Conservation (phyloP, 2,797 vertebrate species). For the Sebastes itinus region DNA sequence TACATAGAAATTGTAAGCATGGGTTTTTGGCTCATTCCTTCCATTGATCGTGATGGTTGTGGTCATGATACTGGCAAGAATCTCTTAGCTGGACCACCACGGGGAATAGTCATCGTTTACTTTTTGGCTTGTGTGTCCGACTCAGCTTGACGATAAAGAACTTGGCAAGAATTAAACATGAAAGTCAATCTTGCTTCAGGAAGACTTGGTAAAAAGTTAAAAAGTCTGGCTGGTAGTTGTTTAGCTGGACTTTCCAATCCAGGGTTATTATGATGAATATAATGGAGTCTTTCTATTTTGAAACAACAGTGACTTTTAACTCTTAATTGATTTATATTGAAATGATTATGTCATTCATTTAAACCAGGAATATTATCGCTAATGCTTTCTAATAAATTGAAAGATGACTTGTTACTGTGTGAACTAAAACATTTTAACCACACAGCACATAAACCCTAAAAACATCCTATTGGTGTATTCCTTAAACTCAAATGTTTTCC, state of each 20-base stretch:
- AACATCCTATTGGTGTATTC: background rate
- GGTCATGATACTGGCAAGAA: constrained; percentile 46
- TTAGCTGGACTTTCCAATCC: constrained; percentile 16
- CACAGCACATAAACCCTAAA: background rate
- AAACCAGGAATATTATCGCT: background rate
- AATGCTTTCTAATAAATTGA: background rate
- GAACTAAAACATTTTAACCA: background rate
- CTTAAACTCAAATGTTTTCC: background rate
- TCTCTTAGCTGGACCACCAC: constrained; percentile 38
- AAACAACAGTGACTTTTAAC: background rate
- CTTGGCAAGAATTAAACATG: constrained; percentile 42
- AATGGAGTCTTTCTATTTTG: constrained; percentile 5
- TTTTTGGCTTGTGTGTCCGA: constrained; percentile 13
- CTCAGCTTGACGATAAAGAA: constrained; percentile 54
- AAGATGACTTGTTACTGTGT: background rate
- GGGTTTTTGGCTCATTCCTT: constrained; percentile 53
- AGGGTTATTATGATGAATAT: constrained; percentile 1
- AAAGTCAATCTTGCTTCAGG: constrained; percentile 41
- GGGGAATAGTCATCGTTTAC: constrained; percentile 37
- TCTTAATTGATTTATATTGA: constrained; percentile 8
- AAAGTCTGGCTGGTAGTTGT: constrained; percentile 12
- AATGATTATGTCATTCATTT: constrained; percentile 8
- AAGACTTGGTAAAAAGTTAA: constrained; percentile 18
- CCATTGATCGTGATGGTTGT: constrained; percentile 55
- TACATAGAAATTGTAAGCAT: constrained; percentile 41